phyloP scores from a whole-genome alignment of 2,797 vertebrate species.

The Scolopax bukidnonensis region DNA sequence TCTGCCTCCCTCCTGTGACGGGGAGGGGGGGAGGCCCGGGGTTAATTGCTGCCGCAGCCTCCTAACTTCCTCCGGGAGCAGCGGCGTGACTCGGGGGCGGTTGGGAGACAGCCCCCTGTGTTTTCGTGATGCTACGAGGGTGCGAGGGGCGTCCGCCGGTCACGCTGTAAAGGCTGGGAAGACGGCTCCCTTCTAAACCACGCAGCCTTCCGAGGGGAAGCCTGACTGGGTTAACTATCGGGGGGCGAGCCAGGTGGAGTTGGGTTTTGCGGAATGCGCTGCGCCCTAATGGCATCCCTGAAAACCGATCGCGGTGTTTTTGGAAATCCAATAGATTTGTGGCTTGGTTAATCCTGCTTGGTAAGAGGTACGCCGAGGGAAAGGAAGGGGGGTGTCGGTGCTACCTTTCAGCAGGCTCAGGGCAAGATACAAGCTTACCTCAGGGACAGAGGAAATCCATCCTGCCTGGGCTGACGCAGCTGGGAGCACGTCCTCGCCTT shows the following conservation, averaged over 20 bases:
- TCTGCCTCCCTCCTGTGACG: accelerated
- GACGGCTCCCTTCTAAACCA: background rate
- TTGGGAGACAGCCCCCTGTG: background rate
- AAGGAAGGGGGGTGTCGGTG: accelerated
- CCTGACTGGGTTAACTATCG: background rate
- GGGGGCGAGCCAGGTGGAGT: accelerated
- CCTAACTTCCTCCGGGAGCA: background rate
- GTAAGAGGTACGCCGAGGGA: background rate
- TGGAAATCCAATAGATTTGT: background rate
- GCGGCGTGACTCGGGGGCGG: too few relatives aligned
- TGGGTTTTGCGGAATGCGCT: background rate
- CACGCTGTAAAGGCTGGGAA: background rate
- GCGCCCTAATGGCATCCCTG: background rate
- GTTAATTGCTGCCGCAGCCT: background rate
- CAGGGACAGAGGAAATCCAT: background rate
- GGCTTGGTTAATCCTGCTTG: background rate
- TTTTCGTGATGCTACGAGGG: background rate
- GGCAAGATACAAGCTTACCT: background rate
- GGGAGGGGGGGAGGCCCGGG: background rate
- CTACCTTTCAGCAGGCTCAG: background rate
- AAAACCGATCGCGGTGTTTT: accelerated
- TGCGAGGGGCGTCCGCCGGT: background rate
- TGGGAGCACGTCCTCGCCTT: background rate
- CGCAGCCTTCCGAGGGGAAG: background rate
- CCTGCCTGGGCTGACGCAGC: background rate